Conservation (phyloP, 2,113 vertebrate species). For the Strigops habroptila region DNA sequence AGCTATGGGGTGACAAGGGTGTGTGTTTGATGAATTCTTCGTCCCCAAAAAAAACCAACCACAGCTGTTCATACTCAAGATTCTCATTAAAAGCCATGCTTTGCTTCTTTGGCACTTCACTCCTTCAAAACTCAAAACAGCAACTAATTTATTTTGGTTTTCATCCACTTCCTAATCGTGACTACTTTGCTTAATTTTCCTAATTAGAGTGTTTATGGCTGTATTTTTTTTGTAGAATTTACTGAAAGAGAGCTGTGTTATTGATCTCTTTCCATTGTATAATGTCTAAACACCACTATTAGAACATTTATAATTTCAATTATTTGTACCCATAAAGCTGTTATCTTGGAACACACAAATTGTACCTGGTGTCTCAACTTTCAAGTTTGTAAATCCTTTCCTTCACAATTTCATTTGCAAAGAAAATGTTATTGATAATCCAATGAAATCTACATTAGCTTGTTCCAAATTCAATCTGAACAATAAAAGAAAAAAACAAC, state of each 20-base stretch:
- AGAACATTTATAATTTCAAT: neutral
- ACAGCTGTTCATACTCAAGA: neutral
- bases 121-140: neutral
- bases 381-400: constrained; percentile 27
- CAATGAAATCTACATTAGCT: constrained; percentile 17
- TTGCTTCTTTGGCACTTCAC: neutral
- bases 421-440: neutral
- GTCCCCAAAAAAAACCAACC: neutral
- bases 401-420: constrained; percentile 23
- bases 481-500: fast-evolving
- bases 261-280: neutral
- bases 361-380: neutral
- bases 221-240: neutral
- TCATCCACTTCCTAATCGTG: neutral
- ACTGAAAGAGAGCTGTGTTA: neutral
- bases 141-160: neutral
- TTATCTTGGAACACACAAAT: neutral
- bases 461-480: constrained; percentile 19
- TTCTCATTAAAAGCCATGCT: neutral
- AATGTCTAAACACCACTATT: neutral
- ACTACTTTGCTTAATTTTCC: neutral
- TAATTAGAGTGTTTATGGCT: neutral
- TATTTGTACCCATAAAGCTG: neutral
- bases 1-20: neutral
- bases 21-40: neutral